Evolutionary conservation across 2,888 invertebrate genomes (phyloP).

Genomic region (Nephrocerus scutellatus): DNA sequence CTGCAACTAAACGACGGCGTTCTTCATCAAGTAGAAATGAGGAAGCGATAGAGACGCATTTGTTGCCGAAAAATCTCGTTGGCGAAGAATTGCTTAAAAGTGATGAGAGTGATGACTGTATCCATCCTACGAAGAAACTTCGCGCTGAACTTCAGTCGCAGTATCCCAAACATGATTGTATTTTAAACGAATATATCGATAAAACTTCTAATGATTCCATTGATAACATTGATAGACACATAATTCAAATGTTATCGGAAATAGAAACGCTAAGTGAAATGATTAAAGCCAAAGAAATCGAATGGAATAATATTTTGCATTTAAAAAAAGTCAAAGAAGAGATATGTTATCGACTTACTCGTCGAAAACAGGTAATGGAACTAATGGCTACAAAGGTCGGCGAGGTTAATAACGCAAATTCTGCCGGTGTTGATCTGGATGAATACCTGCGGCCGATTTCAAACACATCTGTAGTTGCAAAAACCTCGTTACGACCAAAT

Average conservation of each 20-base stretch:
- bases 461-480: constrained; percentile 9
- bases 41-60: no score
- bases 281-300: constrained; percentile 73
- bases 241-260: constrained; percentile 59
- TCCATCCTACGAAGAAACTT: no score
- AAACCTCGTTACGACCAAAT: constrained; percentile 13
- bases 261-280: constrained; percentile 66
- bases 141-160: no score
- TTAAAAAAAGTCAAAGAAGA: constrained; percentile 81
- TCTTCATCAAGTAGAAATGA: no score
- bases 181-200: no score
- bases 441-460: constrained; percentile 16
- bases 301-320: constrained; percentile 78
- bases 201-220: constrained; percentile 56
- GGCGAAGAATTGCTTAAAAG: no score
- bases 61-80: no score
- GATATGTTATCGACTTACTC: constrained; percentile 61
- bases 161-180: no score
- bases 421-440: constrained; percentile 24
- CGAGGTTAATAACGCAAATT: constrained; percentile 22
- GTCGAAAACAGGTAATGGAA: constrained; percentile 59
- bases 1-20: no score
- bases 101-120: no score
- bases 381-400: constrained; percentile 33
- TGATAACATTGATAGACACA: constrained; percentile 57